These are phyloP conservation scores for Phrynocephalus guinanensis DNA, from an alignment of 2,797 vertebrate genomes.

Conservation along the genomic window DNA sequence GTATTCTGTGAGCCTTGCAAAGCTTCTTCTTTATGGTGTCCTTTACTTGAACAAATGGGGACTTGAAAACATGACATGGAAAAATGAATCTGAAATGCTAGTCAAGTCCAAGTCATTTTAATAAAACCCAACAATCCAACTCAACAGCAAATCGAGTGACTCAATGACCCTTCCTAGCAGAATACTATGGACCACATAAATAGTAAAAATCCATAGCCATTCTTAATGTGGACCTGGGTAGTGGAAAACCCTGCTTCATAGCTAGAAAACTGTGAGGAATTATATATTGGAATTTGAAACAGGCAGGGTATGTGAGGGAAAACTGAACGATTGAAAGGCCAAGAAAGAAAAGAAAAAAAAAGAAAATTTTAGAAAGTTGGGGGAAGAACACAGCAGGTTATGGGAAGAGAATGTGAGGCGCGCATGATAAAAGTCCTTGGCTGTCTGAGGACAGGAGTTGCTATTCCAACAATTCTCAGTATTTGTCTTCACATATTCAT, in stretches of 20 bases:
- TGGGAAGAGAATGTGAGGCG: not conserved
- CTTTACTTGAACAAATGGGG: too few relatives aligned
- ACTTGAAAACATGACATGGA: too few relatives aligned
- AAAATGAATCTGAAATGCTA: too few relatives aligned
- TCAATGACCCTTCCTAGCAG: not conserved
- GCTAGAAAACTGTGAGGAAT: not conserved
- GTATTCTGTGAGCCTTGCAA: too few relatives aligned
- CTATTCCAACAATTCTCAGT: slow-evolving; percentile 78
- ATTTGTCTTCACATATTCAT: slow-evolving; percentile 69
- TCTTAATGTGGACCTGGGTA: not conserved
- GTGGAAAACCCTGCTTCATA: not conserved
- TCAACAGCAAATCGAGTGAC: too few relatives aligned
- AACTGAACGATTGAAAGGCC: slow-evolving; percentile 33
- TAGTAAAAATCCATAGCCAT: not conserved
- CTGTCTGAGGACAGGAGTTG: slow-evolving; percentile 62
- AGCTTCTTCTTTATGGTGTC: too few relatives aligned
- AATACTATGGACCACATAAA: not conserved
- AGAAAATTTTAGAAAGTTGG: not conserved
- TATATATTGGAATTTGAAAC: not conserved
- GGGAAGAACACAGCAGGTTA: not conserved
- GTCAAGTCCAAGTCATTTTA: too few relatives aligned
- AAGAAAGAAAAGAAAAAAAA: slow-evolving; percentile 18
- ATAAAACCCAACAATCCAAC: too few relatives aligned
- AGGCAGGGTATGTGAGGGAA: slow-evolving; percentile 38
- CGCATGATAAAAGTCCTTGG: slow-evolving; percentile 12